These are phyloP conservation scores for Cephus rjabovi DNA, from an alignment of 2,888 invertebrate genomes.

Conservation along the genomic window DNA sequence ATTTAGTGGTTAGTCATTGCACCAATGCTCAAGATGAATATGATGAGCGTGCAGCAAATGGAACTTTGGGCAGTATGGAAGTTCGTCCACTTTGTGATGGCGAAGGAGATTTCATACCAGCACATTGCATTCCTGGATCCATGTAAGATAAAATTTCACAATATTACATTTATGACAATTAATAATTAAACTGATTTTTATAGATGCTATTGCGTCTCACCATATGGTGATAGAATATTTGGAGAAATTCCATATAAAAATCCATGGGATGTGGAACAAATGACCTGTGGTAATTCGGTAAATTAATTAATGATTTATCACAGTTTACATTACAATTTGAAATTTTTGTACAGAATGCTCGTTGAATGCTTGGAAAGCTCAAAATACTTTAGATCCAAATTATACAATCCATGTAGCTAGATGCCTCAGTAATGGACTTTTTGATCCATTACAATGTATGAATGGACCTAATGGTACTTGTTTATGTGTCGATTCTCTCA, in stretches of 20 bases:
- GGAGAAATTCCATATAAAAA: conserved; percentile 72
- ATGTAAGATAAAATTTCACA: conserved; percentile 69
- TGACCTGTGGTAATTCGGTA: conserved; percentile 71
- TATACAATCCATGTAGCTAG: conserved; percentile 68
- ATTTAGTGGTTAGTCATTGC: conserved; percentile 55
- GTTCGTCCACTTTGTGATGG: conserved; percentile 73
- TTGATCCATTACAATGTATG: conserved; percentile 76
- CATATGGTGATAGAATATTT: conserved; percentile 74
- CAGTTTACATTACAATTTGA: conserved; percentile 5
- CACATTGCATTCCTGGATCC: conserved; percentile 75
- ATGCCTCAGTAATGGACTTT: conserved; percentile 76
- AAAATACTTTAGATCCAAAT: conserved; percentile 57
- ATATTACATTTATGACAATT: not conserved
- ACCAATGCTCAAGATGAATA: conserved; percentile 63
- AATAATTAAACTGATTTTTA: conserved; percentile 31
- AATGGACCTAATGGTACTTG: conserved; percentile 66
- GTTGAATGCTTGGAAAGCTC: conserved; percentile 68
- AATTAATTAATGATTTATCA: not conserved
- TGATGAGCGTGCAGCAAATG: conserved; percentile 67
- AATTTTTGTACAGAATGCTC: conserved; percentile 70
- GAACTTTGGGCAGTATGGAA: conserved; percentile 70
- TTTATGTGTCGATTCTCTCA: conserved; percentile 72
- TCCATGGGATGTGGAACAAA: conserved; percentile 59
- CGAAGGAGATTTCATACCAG: conserved; percentile 71
- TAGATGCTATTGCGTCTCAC: conserved; percentile 76